phyloP scores from a whole-genome alignment of 2,113 vertebrate species.

The Butorides virescens region DNA sequence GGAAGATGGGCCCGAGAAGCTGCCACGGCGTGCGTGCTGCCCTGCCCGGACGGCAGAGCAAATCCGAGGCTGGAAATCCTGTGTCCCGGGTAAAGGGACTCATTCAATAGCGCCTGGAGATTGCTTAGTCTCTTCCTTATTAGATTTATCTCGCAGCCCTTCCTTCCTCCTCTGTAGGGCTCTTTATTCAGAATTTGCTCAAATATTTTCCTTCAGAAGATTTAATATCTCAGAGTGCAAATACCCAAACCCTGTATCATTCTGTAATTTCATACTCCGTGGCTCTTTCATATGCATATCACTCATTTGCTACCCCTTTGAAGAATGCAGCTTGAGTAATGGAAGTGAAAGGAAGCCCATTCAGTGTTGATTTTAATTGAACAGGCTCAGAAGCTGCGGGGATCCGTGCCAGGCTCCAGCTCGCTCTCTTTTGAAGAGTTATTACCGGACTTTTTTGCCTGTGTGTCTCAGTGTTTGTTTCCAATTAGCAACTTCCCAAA shows the following conservation, averaged over 20 bases:
- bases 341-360: conserved; percentile 51
- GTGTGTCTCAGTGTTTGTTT: not conserved
- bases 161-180: conserved; percentile 14
- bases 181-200: conserved; percentile 41
- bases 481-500: conserved; percentile 18
- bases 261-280: conserved; percentile 56
- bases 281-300: conserved; percentile 65
- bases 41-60: not conserved
- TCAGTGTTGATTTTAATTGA: conserved; percentile 56
- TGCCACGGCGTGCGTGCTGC: accelerated
- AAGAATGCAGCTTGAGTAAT: conserved; percentile 56
- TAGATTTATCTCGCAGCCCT: conserved; percentile 12
- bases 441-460: conserved; percentile 10
- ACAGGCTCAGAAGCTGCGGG: not conserved
- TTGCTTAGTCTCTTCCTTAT: not conserved
- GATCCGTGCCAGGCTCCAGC: conserved; percentile 2
- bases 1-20: too few relatives aligned
- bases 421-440: not conserved
- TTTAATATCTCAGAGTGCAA: conserved; percentile 61
- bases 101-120: not conserved
- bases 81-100: not conserved
- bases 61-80: not conserved
- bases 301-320: conserved; percentile 56
- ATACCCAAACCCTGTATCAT: conserved; percentile 59
- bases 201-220: conserved; percentile 63